Percentiles rank a stretch among this genome's conserved stretches.
Evolutionary conservation across 2,888 invertebrate species (phyloP).

Genomic region (Cryptus viduatorius): DNA sequence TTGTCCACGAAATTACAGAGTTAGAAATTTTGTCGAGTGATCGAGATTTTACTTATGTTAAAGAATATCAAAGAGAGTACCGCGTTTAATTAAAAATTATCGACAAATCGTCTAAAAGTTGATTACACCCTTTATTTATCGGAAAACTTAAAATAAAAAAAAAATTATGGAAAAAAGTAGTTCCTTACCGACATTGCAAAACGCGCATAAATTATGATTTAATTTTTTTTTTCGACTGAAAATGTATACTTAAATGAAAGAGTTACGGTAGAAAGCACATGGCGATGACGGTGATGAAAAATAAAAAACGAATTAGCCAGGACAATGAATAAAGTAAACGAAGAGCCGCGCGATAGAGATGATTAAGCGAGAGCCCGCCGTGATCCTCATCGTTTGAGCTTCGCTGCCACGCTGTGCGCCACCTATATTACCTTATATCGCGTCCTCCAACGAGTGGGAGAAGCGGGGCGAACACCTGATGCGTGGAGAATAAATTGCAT

Average conservation of each 20-base stretch:
- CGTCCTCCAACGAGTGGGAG: background rate
- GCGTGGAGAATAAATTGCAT: slow-evolving; percentile 45
- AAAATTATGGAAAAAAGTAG: too few species aligned
- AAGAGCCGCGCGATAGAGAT: slow-evolving; percentile 14
- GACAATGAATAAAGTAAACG: background rate
- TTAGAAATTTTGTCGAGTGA: too few species aligned
- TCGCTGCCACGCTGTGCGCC: background rate
- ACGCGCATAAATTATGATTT: too few species aligned
- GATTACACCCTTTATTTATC: too few species aligned
- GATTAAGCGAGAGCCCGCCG: slow-evolving; percentile 7
- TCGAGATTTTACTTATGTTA: too few species aligned
- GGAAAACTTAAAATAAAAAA: too few species aligned
- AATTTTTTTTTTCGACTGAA: background rate
- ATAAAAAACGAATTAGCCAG: background rate
- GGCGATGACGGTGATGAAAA: background rate
- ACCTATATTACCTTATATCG: slow-evolving; percentile 29
- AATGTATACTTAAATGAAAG: background rate
- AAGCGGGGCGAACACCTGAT: slow-evolving; percentile 31
- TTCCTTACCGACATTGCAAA: too few species aligned
- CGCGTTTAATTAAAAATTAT: too few species aligned
- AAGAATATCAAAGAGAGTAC: too few species aligned
- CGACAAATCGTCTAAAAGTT: too few species aligned
- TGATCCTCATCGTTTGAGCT: slow-evolving; percentile 20
- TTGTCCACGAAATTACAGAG: too few species aligned
- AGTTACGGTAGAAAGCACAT: background rate